Evolutionary conservation across 2,888 invertebrate species (phyloP).

Genomic region (Steinernema carpocapsae): DNA sequence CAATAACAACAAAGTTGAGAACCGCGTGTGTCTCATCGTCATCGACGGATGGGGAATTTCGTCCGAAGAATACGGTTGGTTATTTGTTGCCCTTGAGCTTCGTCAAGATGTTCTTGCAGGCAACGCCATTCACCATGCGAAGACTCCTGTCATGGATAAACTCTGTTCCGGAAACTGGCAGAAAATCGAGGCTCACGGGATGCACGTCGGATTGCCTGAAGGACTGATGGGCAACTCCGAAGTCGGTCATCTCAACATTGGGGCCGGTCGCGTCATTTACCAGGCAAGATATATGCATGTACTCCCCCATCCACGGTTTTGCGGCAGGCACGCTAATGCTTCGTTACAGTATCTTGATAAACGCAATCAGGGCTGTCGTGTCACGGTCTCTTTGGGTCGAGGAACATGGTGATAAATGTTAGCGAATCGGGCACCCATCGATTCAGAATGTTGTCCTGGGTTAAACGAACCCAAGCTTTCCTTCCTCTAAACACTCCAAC

Average conservation of each 20-base stretch:
- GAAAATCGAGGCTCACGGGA: slow-evolving; percentile 70
- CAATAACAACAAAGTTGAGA: slow-evolving; percentile 56
- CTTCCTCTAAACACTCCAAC: too few relatives aligned
- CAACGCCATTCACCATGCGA: slow-evolving; percentile 71
- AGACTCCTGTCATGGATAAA: slow-evolving; percentile 71
- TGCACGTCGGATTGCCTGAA: slow-evolving; percentile 71
- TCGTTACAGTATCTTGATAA: too few relatives aligned
- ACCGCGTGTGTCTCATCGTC: slow-evolving; percentile 70
- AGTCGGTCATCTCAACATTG: slow-evolving; percentile 72
- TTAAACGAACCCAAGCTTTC: too few relatives aligned
- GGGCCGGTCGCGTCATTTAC: slow-evolving; percentile 71
- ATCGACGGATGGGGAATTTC: slow-evolving; percentile 72
- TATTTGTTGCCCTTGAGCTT: not conserved
- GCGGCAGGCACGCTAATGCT: too few relatives aligned
- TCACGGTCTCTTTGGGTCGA: too few relatives aligned
- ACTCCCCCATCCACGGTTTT: too few relatives aligned
- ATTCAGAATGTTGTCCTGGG: too few relatives aligned
- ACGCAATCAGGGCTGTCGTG: too few relatives aligned
- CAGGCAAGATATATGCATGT: slow-evolving; percentile 57
- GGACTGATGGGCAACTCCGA: slow-evolving; percentile 72
- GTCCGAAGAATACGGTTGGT: slow-evolving; percentile 66
- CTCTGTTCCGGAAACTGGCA: slow-evolving; percentile 68
- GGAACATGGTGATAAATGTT: too few relatives aligned
- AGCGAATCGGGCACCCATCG: too few relatives aligned
- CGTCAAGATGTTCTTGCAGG: slow-evolving; percentile 49